Evolutionary conservation across 2,113 vertebrate species (phyloP).

Genomic region (Oryzias curvinotus): DNA sequence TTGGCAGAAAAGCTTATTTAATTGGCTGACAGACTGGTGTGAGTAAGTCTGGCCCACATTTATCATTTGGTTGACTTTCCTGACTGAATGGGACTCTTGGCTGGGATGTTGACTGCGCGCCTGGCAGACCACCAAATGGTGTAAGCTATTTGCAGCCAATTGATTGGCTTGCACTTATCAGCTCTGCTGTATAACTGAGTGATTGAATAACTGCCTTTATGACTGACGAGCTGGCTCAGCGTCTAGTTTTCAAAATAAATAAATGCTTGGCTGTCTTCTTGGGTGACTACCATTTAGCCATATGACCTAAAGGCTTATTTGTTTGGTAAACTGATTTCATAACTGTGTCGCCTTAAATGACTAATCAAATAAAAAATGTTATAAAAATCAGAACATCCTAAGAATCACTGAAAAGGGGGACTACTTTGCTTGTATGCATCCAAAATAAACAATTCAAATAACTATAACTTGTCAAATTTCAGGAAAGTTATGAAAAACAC

Average conservation of each 20-base stretch:
- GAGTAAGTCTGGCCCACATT: conserved; percentile 14
- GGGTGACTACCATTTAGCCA: not conserved
- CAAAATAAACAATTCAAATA: too few species aligned
- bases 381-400: not conserved
- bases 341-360: not conserved
- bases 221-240: conserved; percentile 17
- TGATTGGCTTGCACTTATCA: conserved; percentile 9
- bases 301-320: not conserved
- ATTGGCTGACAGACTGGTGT: conserved; percentile 28
- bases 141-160: conserved; percentile 23
- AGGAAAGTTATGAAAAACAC: too few species aligned
- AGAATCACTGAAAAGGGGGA: not conserved
- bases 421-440: too few species aligned
- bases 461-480: too few species aligned
- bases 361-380: not conserved
- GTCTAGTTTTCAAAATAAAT: conserved; percentile 15
- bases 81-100: conserved; percentile 28
- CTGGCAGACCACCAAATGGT: conserved; percentile 36
- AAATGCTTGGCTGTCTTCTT: conserved; percentile 11
- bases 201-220: conserved; percentile 18
- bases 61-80: conserved; percentile 43
- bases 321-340: not conserved
- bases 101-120: conserved; percentile 1
- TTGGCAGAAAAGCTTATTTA: conserved; percentile 31
- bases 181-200: not conserved